A percentile compares a stretch with the other conserved stretches of the same genome.
These are phyloP conservation scores for Campylomormyrus tamandua DNA, from an alignment of 2,113 vertebrate genomes.

Conservation along the genomic window DNA sequence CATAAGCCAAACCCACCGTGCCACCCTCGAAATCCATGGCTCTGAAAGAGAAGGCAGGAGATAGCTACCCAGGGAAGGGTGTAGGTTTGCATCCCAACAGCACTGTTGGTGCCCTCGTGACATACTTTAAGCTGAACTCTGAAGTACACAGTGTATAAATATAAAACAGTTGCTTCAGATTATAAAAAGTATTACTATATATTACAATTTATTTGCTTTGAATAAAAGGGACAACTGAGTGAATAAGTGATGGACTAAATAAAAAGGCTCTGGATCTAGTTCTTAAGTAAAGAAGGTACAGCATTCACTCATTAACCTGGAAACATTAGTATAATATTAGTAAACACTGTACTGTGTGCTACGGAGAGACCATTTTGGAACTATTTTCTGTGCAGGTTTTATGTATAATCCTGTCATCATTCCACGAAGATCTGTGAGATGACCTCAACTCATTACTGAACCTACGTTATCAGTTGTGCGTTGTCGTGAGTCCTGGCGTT, in stretches of 20 bases:
- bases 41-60: background rate
- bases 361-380: too few relatives aligned
- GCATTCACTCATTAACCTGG: too few relatives aligned
- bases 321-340: too few relatives aligned
- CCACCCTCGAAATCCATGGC: constrained; percentile 10
- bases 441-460: constrained; percentile 9
- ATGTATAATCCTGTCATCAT: too few relatives aligned
- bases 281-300: background rate
- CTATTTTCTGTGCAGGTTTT: too few relatives aligned
- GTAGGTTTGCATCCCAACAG: too few relatives aligned
- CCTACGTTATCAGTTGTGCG: constrained; percentile 67
- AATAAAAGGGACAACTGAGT: background rate
- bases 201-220: background rate
- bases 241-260: background rate
- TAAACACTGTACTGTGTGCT: too few relatives aligned
- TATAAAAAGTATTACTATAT: background rate
- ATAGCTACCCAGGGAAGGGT: background rate
- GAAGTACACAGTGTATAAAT: background rate
- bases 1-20: background rate
- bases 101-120: background rate
- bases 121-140: background rate
- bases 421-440: background rate
- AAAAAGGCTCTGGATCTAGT: background rate
- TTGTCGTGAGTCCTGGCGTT: constrained; percentile 54
- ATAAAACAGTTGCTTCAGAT: background rate